Base-by-base conservation (phyloP, 1,140 invertebrate species). In the Drosophila busckii region DNA sequence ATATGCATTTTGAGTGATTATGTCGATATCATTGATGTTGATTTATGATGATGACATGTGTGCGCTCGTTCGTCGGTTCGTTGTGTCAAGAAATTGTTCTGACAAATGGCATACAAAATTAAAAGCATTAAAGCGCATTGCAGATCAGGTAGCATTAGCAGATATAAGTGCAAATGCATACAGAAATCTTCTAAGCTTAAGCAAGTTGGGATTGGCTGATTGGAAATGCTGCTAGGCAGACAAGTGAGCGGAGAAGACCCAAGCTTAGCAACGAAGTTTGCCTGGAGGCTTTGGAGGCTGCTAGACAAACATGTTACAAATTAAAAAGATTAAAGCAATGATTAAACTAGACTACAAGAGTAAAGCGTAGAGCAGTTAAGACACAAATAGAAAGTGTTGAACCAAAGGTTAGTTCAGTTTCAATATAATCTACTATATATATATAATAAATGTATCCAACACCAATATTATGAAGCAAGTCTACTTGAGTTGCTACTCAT, bases 1-100 rank as follows among this genome's bases (percentile, higher is more conserved):
- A n/a, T 61, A 50, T 40, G 46, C 55, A 59, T 75, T 82, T 82
- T 80, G 73, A 80, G 75, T 80, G 73, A 80, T 80, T 80, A 80
- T 78, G 75, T 82, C 75, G 73, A 82, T 82, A 82, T 69, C 75
- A 82, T 80, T 82, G 73, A 80, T 82, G 73, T 82, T 80, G 73
- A 80, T 80, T 80, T 73, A 80, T 80, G 69, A 66, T 80, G 73
- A 80, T 80, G 73, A 69, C 55, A 63, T 60, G 49, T 38, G 20
- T 22, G 23, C 15, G 26, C 28, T 19, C 19, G n/a, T 29, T 6
- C 34, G 32, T 45, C 23, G 32, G 16, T 56, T 10, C 13, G 26
- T 19, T 40, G 46, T 17, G 44, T 48, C 38, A 17, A 49, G 45
- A 41, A 60, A 68, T 64, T 49, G 41, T 42, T 32, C 32, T 70